These are phyloP conservation scores for Drosophila littoralis DNA, from an alignment of 1,140 invertebrate species.

Conservation along the genomic window DNA sequence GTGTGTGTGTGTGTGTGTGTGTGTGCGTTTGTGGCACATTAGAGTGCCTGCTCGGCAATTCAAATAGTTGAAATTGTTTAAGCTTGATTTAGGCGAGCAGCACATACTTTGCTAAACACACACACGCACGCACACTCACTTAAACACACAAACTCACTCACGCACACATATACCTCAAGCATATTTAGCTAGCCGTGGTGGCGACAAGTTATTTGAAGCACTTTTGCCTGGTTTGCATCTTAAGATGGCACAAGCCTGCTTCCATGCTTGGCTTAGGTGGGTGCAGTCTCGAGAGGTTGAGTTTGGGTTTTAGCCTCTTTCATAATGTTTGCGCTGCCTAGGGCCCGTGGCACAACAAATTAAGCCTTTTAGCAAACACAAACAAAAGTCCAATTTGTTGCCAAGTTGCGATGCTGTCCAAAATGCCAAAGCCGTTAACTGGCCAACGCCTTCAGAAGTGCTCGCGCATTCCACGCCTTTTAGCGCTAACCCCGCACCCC, in stretches of 20 bases:
- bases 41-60: conserved; percentile 70
- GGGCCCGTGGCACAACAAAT: conserved; percentile 75
- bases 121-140: not conserved
- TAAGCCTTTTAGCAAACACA: conserved; percentile 82
- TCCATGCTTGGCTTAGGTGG: not conserved
- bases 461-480: conserved; percentile 1
- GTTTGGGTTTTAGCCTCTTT: conserved; percentile 5
- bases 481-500: not conserved
- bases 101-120: conserved; percentile 50
- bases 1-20: conserved; percentile 5
- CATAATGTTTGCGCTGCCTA: conserved; percentile 68
- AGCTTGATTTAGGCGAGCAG: conserved; percentile 76
- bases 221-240: conserved; percentile 55
- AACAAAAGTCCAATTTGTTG: conserved; percentile 82
- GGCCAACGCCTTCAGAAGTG: conserved; percentile 33
- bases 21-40: conserved; percentile 50
- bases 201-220: conserved; percentile 76
- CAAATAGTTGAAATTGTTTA: conserved; percentile 81
- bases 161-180: conserved; percentile 6
- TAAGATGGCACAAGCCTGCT: conserved; percentile 14
- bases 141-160: conserved; percentile 25
- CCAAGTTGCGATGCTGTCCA: conserved; percentile 72
- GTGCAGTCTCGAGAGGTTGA: not conserved
- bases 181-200: conserved; percentile 39
- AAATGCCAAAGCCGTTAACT: conserved; percentile 75